Conservation (phyloP, 2,113 vertebrate genomes). For the Neogobius melanostomus region DNA sequence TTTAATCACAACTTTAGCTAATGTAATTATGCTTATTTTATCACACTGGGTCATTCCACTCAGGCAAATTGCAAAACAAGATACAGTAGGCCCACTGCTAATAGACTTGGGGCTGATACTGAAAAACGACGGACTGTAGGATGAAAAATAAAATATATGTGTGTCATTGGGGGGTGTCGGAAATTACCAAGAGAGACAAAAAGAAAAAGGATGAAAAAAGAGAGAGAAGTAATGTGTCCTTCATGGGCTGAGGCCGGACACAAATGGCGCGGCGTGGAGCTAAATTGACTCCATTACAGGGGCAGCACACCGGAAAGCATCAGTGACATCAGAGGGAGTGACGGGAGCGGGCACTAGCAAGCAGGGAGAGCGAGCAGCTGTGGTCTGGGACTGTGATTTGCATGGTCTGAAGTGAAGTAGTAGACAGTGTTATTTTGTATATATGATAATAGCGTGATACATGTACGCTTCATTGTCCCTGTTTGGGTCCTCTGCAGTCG, state of each 20-base stretch:
- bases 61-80: constrained; percentile 11
- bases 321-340: constrained; percentile 68
- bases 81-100: background rate
- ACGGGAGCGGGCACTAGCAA: constrained; percentile 30
- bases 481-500: no score
- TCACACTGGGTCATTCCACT: constrained; percentile 16
- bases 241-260: constrained; percentile 66
- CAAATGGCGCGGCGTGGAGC: constrained; percentile 65
- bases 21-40: constrained; percentile 35
- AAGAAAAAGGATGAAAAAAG: constrained; percentile 13
- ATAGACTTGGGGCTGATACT: background rate
- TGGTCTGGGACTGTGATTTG: constrained; percentile 42
- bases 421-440: no score
- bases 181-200: constrained; percentile 27
- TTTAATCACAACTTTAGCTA: constrained; percentile 28
- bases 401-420: constrained; percentile 27
- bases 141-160: constrained; percentile 33
- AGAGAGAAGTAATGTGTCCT: constrained; percentile 67
- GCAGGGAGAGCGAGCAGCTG: constrained; percentile 11
- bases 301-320: constrained; percentile 64
- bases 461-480: no score
- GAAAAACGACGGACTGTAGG: constrained; percentile 32
- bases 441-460: no score
- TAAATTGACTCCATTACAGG: constrained; percentile 76
- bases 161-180: background rate